A percentile compares a stretch with the other conserved stretches of the same genome.
These are phyloP conservation scores for Hemiscyllium ocellatum DNA, from an alignment of 2,113 vertebrate species.

Conservation along the genomic window DNA sequence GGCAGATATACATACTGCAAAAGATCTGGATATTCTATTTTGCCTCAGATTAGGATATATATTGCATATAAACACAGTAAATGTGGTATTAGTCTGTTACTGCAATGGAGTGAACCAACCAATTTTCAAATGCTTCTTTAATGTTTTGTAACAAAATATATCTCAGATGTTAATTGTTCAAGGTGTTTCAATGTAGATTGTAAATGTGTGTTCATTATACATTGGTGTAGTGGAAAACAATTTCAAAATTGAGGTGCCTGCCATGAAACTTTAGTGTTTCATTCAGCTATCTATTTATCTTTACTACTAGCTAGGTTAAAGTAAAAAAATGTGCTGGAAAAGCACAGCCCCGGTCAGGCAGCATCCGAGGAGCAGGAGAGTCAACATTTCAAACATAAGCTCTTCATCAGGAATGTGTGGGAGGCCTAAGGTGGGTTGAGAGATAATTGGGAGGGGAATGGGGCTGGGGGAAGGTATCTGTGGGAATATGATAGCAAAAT, in stretches of 20 bases:
- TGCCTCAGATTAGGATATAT: neutral
- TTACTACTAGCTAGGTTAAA: neutral
- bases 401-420: too few species aligned
- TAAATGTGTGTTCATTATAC: neutral
- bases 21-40: neutral
- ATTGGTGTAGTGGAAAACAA: neutral
- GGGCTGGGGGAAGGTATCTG: too few species aligned
- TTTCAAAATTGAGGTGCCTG: neutral
- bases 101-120: neutral
- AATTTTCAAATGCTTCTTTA: neutral
- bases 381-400: too few species aligned
- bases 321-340: too few species aligned
- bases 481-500: neutral
- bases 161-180: neutral
- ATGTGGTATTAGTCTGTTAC: neutral
- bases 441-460: too few species aligned
- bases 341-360: too few species aligned
- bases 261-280: neutral
- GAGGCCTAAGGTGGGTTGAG: too few species aligned
- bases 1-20: neutral
- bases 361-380: too few species aligned
- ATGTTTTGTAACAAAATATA: neutral
- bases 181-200: neutral
- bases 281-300: neutral
- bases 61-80: neutral